Conservation (phyloP, 2,113 vertebrate genomes). For the Nicator chloris region DNA sequence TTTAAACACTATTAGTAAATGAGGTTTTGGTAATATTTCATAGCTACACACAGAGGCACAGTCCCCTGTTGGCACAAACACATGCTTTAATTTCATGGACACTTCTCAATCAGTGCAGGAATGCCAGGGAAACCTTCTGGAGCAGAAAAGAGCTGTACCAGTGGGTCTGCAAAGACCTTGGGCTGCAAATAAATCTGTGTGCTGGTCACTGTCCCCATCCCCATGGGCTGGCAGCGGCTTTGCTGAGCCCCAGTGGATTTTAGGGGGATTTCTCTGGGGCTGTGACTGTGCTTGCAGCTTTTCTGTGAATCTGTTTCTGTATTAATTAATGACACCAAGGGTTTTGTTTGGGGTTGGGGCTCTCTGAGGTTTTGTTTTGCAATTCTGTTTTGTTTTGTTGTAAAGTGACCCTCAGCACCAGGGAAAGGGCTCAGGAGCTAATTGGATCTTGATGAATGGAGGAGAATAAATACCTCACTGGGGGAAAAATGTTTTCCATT, state of each 20-base stretch:
- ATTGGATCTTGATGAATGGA: slow-evolving; percentile 8
- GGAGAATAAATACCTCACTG: background rate
- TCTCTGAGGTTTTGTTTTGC: background rate
- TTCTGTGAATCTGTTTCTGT: background rate
- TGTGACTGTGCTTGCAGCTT: background rate
- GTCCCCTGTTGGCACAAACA: background rate
- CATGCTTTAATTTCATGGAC: fast-evolving
- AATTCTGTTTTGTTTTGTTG: background rate
- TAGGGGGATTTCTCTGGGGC: background rate
- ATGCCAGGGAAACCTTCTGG: background rate
- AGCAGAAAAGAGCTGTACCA: background rate
- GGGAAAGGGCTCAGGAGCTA: background rate
- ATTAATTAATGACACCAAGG: background rate
- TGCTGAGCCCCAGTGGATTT: background rate
- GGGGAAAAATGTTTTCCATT: background rate
- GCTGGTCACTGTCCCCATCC: fast-evolving
- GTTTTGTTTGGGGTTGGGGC: background rate
- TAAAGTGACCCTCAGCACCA: background rate
- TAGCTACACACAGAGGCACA: background rate
- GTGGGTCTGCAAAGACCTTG: background rate
- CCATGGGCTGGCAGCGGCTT: background rate
- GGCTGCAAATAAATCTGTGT: background rate
- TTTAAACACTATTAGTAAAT: background rate
- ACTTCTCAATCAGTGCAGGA: background rate
- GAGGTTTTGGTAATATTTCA: background rate